Percentiles rank a stretch among this genome's conserved stretches.
Evolutionary conservation across 2,888 invertebrate species (phyloP).

Genomic region (Epiblema foenella): DNA sequence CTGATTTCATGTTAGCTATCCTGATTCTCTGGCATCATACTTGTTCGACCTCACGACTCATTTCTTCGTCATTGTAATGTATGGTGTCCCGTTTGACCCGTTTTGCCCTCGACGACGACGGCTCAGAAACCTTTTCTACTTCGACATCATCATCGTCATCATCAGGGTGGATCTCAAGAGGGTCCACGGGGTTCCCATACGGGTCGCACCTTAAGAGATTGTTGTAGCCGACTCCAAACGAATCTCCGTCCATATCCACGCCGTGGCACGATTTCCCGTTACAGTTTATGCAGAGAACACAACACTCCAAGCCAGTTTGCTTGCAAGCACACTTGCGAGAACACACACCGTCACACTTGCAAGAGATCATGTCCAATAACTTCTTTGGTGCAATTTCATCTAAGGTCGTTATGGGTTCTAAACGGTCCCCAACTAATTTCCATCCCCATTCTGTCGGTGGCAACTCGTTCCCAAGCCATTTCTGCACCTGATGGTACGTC

Average conservation of each 20-base stretch:
- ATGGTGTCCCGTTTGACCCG: neutral
- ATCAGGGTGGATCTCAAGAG: neutral
- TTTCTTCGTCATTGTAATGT: neutral
- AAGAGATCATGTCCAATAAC: constrained; percentile 2
- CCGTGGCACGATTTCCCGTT: constrained; percentile 14
- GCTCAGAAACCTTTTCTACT: neutral
- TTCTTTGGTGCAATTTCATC: neutral
- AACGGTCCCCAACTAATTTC: neutral
- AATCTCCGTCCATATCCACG: neutral
- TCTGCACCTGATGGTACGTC: constrained; percentile 13
- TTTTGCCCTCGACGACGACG: neutral
- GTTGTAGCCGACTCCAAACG: neutral
- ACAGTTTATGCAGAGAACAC: constrained; percentile 8
- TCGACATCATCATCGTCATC: neutral
- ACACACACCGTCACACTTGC: constrained; percentile 8
- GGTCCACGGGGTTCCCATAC: constrained; percentile 4
- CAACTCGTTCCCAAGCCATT: constrained; percentile 15
- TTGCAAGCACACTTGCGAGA: constrained; percentile 8
- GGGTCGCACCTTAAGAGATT: neutral
- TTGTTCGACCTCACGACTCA: constrained; percentile 2
- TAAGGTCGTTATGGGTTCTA: constrained; percentile 11
- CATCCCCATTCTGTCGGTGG: constrained; percentile 15
- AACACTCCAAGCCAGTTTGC: constrained; percentile 6
- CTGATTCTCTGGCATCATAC: neutral
- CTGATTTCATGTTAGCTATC: neutral